These are phyloP conservation scores for Diglossa cyanea DNA, from an alignment of 2,797 vertebrate genomes.

Conservation along the genomic window DNA sequence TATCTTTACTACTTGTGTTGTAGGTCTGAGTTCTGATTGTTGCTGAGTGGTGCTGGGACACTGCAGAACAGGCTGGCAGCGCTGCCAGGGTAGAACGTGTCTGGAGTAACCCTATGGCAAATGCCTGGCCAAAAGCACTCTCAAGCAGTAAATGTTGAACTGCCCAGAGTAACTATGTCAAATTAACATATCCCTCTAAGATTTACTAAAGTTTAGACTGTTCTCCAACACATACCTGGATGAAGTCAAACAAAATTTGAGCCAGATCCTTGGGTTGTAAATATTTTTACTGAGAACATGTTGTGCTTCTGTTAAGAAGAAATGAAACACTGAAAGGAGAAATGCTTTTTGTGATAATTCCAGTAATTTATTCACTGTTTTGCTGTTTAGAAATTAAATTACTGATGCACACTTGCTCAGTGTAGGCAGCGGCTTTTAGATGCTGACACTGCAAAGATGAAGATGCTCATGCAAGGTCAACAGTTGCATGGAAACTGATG, in stretches of 20 bases:
- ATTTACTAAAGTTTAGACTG: neutral
- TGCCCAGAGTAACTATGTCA: neutral
- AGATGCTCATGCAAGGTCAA: neutral
- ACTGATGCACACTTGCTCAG: neutral
- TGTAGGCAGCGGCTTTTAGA: neutral
- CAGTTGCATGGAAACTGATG: neutral
- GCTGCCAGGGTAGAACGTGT: neutral
- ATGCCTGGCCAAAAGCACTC: neutral
- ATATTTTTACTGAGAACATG: neutral
- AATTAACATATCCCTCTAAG: neutral
- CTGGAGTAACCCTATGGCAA: neutral
- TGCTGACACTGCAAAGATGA: neutral
- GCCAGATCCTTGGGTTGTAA: neutral
- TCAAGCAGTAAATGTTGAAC: neutral
- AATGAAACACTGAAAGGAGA: neutral
- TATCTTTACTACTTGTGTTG: neutral
- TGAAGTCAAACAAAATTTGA: neutral
- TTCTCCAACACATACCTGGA: neutral
- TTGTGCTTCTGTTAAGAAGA: neutral
- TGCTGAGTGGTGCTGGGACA: neutral
- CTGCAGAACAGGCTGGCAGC: neutral
- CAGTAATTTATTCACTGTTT: neutral
- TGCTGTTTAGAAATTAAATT: neutral
- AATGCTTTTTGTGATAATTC: neutral
- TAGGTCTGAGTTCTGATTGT: neutral